A percentile compares a stretch with the other conserved stretches of the same genome.
These are phyloP conservation scores for Hypolimnas misippus DNA, from an alignment of 2,888 invertebrate genomes.

Conservation along the genomic window DNA sequence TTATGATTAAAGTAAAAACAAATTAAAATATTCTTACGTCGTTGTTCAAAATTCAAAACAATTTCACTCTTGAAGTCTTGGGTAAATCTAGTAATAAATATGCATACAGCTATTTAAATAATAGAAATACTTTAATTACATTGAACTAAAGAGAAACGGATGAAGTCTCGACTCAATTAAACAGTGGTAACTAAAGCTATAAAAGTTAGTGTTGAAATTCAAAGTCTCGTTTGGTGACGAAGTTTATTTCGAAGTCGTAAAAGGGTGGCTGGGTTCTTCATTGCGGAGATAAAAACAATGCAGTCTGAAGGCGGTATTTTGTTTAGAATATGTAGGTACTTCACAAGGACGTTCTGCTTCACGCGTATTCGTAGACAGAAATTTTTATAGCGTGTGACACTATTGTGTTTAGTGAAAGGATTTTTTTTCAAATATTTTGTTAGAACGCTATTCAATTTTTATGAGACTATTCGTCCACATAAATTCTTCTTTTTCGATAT, in stretches of 20 bases:
- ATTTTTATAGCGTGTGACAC: background rate
- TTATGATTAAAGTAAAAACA: too few species aligned
- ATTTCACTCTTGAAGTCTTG: too few species aligned
- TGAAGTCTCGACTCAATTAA: constrained; percentile 13
- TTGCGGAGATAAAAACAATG: constrained; percentile 26
- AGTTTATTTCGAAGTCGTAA: constrained; percentile 28
- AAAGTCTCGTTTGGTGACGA: constrained; percentile 17
- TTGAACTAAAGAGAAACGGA: background rate
- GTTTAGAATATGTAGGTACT: constrained; percentile 8
- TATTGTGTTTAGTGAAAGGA: background rate
- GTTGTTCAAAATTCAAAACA: too few species aligned
- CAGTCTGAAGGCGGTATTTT: constrained; percentile 21
- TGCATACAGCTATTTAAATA: too few species aligned
- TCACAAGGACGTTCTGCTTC: constrained; percentile 7
- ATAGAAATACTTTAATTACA: background rate
- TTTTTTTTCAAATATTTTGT: background rate
- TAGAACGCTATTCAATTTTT: background rate
- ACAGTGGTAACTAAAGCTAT: constrained; percentile 12
- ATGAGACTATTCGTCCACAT: background rate
- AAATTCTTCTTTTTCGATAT: background rate
- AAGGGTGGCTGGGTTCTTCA: constrained; percentile 22
- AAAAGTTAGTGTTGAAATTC: constrained; percentile 22
- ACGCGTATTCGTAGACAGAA: background rate
- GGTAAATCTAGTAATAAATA: too few species aligned
- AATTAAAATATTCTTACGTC: too few species aligned